A percentile compares a stretch with the other conserved stretches of the same genome.
Evolutionary conservation across 2,797 vertebrate species (phyloP).

Genomic region (Urosaurus nigricauda): DNA sequence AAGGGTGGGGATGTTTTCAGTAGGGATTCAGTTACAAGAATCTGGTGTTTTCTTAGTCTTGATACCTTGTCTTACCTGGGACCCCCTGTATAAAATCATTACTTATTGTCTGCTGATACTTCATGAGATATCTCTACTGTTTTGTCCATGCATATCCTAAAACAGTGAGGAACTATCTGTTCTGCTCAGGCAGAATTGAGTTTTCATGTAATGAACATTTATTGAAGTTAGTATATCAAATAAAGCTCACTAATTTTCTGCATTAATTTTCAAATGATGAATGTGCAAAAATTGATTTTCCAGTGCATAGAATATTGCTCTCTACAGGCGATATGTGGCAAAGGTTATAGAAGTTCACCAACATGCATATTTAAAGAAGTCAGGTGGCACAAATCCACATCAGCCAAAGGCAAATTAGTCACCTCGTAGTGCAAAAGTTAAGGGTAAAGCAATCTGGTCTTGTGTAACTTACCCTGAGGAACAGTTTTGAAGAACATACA

Average conservation of each 20-base stretch:
- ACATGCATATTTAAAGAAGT: not conserved
- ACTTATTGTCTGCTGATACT: not conserved
- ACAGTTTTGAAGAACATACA: not conserved
- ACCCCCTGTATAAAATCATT: not conserved
- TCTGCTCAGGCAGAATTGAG: not conserved
- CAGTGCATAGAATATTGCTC: not conserved
- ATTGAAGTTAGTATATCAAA: slow-evolving; percentile 14
- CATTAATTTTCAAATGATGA: slow-evolving; percentile 17
- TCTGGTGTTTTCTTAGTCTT: not conserved
- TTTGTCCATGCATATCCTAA: too few species aligned
- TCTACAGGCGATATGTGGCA: not conserved
- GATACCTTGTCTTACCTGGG: not conserved
- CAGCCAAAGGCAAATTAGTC: not conserved
- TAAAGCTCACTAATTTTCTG: slow-evolving; percentile 3
- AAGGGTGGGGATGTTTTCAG: not conserved
- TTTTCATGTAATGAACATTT: slow-evolving; percentile 7
- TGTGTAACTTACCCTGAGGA: not conserved
- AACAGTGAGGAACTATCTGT: not conserved
- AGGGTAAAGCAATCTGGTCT: not conserved
- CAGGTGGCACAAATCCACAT: not conserved
- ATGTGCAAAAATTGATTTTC: slow-evolving; percentile 17
- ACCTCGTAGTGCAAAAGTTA: not conserved
- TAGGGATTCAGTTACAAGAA: not conserved
- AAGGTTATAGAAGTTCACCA: not conserved
- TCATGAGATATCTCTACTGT: not conserved